Conservation (phyloP, 2,888 invertebrate species). For the Polydrusus tereticollis region DNA sequence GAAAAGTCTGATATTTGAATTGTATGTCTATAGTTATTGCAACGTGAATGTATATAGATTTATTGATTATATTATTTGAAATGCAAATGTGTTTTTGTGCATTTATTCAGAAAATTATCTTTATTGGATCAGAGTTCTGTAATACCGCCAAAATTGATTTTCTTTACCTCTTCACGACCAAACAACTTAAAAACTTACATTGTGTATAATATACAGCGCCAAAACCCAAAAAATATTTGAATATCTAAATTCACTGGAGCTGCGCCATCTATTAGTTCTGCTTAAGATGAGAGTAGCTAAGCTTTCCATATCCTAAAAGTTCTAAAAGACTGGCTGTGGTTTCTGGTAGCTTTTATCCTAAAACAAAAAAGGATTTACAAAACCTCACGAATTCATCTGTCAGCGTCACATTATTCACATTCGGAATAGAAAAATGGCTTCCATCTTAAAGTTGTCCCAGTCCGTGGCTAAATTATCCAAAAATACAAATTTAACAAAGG, state of each 20-base stretch:
- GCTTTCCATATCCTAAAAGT: too few species aligned
- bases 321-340: too few species aligned
- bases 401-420: constrained; percentile 24
- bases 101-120: too few species aligned
- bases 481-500: constrained; percentile 61
- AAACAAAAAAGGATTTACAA: not conserved
- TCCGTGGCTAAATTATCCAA: constrained; percentile 64
- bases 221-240: too few species aligned
- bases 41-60: constrained; percentile 51
- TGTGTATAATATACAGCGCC: too few species aligned
- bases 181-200: too few species aligned
- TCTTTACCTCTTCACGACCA: too few species aligned
- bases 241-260: too few species aligned
- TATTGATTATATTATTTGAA: constrained; percentile 27
- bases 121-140: too few species aligned
- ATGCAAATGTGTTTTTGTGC: not conserved
- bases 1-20: constrained; percentile 49
- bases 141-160: too few species aligned
- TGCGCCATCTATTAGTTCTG: too few species aligned
- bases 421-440: constrained; percentile 62
- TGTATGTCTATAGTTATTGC: constrained; percentile 52
- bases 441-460: constrained; percentile 64
- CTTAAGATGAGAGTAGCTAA: too few species aligned
- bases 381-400: not conserved
- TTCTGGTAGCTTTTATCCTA: not conserved